A percentile compares a stretch with the other conserved stretches of the same genome.
Conservation (phyloP, 2,113 vertebrate species). For the Ochotona princeps region DNA sequence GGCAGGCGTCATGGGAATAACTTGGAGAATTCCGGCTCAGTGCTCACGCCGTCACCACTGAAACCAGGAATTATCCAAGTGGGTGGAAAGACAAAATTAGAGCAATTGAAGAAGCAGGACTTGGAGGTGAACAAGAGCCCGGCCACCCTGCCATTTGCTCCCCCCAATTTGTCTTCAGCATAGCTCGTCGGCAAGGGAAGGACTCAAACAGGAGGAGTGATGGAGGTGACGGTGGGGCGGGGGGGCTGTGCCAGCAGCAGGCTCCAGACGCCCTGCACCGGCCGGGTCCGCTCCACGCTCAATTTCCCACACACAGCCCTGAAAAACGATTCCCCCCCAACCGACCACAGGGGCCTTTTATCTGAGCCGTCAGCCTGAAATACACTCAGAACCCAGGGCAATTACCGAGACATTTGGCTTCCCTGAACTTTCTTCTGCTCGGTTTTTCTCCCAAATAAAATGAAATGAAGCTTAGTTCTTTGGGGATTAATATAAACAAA, state of each 20-base stretch:
- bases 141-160: not conserved
- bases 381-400: constrained; percentile 71
- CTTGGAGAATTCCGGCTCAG: constrained; percentile 15
- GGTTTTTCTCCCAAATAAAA: constrained; percentile 83
- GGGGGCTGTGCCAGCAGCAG: not conserved
- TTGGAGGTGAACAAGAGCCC: not conserved
- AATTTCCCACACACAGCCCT: constrained; percentile 80
- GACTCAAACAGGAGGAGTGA: not conserved
- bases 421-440: constrained; percentile 81
- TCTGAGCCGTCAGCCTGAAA: constrained; percentile 77
- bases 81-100: constrained; percentile 71
- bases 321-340: constrained; percentile 58
- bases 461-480: constrained; percentile 85
- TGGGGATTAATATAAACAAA: constrained; percentile 84
- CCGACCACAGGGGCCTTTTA: constrained; percentile 77
- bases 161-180: not conserved
- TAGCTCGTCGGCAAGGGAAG: not conserved
- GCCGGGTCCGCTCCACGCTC: constrained; percentile 42
- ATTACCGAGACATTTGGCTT: constrained; percentile 80
- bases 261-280: not conserved
- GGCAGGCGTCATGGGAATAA: constrained; percentile 56
- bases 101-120: constrained; percentile 48
- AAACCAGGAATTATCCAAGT: constrained; percentile 63
- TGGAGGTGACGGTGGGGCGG: not conserved
- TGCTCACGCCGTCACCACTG: constrained; percentile 34